phyloP scores from a whole-genome alignment of 2,113 vertebrate species.

The Motacilla tschutschensis region DNA sequence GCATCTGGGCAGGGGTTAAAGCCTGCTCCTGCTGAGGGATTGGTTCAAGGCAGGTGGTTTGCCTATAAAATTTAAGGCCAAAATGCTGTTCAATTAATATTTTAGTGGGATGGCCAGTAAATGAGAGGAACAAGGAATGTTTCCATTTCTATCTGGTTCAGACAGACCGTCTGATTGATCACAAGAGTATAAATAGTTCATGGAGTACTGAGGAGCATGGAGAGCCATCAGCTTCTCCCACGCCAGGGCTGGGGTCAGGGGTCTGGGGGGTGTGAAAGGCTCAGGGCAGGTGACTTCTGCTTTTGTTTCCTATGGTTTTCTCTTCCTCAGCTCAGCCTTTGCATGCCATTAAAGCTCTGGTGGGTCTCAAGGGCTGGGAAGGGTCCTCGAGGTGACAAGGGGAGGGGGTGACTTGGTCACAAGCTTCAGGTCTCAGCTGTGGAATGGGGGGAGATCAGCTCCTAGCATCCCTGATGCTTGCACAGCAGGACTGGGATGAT shows the following conservation, averaged over 20 bases:
- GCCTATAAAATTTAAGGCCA: not conserved
- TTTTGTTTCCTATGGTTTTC: not conserved
- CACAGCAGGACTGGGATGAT: accelerated
- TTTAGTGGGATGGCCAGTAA: slow-evolving; percentile 22
- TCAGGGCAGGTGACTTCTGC: not conserved
- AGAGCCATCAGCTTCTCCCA: not conserved
- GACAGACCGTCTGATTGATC: not conserved
- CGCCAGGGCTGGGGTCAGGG: not conserved
- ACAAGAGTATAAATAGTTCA: not conserved
- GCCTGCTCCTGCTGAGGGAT: not conserved
- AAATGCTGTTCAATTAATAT: slow-evolving; percentile 28
- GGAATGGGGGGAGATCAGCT: not conserved
- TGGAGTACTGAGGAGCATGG: not conserved
- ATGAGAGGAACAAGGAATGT: not conserved
- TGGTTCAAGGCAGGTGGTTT: not conserved
- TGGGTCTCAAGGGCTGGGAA: not conserved
- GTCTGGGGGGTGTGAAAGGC: not conserved
- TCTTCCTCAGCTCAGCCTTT: not conserved
- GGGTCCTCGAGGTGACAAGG: not conserved
- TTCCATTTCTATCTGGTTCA: not conserved
- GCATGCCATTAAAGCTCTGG: not conserved
- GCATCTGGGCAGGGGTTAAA: slow-evolving; percentile 14
- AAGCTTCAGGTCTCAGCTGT: not conserved
- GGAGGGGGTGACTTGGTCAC: not conserved
- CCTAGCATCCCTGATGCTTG: accelerated